phyloP scores from a whole-genome alignment of 1,140 invertebrate genomes.

The Babylonia areolata region DNA sequence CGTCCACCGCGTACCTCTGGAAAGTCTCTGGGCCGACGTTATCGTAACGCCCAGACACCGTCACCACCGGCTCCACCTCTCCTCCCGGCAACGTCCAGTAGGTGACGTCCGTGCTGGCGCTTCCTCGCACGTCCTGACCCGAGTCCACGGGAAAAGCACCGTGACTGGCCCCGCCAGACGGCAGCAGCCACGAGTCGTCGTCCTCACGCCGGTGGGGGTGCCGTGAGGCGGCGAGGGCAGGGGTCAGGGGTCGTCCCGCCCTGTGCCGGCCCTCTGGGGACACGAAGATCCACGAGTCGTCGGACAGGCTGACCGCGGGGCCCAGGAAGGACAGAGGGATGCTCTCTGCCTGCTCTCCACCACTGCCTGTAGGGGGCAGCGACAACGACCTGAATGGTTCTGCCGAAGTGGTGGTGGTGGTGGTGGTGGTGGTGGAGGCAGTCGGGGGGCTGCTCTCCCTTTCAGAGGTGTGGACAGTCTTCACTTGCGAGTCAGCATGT shows the following conservation, averaged over 20 bases:
- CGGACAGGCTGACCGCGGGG: slow-evolving; percentile 13
- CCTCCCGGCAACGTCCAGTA: neutral
- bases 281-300: slow-evolving; percentile 34
- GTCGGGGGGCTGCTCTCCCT: slow-evolving; percentile 14
- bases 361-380: neutral
- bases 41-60: slow-evolving; percentile 1
- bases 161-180: neutral
- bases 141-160: neutral
- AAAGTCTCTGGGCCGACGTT: neutral
- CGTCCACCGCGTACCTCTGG: neutral
- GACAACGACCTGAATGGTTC: neutral
- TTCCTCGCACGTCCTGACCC: slow-evolving; percentile 4
- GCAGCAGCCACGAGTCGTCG: neutral
- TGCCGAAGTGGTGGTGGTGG: neutral
- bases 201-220: slow-evolving; percentile 3
- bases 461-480: neutral
- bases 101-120: neutral
- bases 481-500: slow-evolving; percentile 43
- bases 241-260: neutral
- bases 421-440: neutral
- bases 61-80: neutral
- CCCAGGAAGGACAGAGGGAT: neutral
- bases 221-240: neutral
- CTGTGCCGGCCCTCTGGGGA: neutral
- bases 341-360: neutral